Conservation (phyloP, 2,797 vertebrate genomes). For the Anabas testudineus region DNA sequence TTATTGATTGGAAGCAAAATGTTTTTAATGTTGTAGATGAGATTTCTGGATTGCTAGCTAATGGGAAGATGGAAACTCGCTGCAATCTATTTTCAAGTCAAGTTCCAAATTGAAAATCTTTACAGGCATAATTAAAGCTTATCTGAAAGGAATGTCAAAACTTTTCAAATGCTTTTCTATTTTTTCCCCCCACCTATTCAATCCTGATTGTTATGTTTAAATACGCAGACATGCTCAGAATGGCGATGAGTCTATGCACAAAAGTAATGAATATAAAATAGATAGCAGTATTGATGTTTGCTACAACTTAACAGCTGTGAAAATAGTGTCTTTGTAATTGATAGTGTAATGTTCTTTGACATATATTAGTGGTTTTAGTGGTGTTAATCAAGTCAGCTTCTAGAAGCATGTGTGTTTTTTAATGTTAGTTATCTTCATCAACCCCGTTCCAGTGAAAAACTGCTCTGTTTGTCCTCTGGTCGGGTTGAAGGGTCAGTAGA, state of each 20-base stretch:
- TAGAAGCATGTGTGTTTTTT: constrained; percentile 4
- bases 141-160: constrained; percentile 84
- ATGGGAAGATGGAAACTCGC: constrained; percentile 83
- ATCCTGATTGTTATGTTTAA: constrained; percentile 66
- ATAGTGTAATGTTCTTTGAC: constrained; percentile 45
- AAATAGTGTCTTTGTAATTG: constrained; percentile 45
- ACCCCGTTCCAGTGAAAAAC: constrained; percentile 12
- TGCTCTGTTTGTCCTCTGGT: constrained; percentile 49
- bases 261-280: constrained; percentile 72
- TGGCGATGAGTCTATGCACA: constrained; percentile 45
- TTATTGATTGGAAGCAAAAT: constrained; percentile 88
- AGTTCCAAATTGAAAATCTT: constrained; percentile 89
- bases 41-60: constrained; percentile 87
- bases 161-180: constrained; percentile 62
- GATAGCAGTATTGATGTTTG: constrained; percentile 58
- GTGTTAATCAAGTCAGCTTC: constrained; percentile 49
- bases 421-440: constrained; percentile 13
- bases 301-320: constrained; percentile 43
- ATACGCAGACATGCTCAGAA: constrained; percentile 60
- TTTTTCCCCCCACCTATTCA: constrained; percentile 39
- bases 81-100: constrained; percentile 87
- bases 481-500: constrained; percentile 50
- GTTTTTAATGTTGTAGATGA: constrained; percentile 90
- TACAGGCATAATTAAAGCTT: constrained; percentile 85
- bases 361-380: constrained; percentile 36